phyloP scores from a whole-genome alignment of 1,140 invertebrate species.

The Apis cerana region DNA sequence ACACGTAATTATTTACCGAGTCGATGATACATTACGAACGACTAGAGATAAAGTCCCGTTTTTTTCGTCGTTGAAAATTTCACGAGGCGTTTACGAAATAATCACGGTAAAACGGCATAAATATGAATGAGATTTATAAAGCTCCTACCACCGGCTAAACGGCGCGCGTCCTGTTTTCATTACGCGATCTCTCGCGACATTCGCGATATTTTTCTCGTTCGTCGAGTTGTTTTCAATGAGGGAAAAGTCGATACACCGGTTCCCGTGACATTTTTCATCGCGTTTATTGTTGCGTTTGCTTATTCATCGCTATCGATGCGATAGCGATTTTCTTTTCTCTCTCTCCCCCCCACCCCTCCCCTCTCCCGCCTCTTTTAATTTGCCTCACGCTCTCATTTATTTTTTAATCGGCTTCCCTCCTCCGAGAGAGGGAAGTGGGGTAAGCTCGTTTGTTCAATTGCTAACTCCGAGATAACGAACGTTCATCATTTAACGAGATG shows the following conservation, averaged over 20 bases:
- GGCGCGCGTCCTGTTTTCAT: slow-evolving; percentile 14
- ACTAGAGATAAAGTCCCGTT: not conserved
- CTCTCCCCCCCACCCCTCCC: not conserved
- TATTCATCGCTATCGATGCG: slow-evolving; percentile 13
- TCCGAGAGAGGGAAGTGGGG: no score
- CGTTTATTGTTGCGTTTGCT: not conserved
- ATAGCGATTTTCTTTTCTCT: not conserved
- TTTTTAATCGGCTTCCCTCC: slow-evolving; percentile 15
- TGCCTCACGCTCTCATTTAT: not conserved
- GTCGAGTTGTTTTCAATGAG: not conserved
- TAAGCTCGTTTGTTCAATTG: slow-evolving; percentile 9
- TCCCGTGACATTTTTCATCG: slow-evolving; percentile 4
- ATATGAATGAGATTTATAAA: slow-evolving; percentile 20
- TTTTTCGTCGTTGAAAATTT: not conserved
- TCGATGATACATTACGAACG: not conserved
- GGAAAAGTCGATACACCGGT: not conserved
- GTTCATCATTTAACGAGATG: not conserved
- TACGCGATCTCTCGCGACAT: not conserved
- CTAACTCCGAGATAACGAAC: not conserved
- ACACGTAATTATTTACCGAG: no score
- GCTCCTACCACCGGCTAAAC: not conserved
- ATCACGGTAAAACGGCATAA: not conserved
- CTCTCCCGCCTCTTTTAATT: not conserved
- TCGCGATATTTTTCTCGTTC: not conserved
- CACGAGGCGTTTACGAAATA: not conserved